Evolutionary conservation across 2,113 vertebrate species (phyloP).

Genomic region (Melanotaenia duboulayi): DNA sequence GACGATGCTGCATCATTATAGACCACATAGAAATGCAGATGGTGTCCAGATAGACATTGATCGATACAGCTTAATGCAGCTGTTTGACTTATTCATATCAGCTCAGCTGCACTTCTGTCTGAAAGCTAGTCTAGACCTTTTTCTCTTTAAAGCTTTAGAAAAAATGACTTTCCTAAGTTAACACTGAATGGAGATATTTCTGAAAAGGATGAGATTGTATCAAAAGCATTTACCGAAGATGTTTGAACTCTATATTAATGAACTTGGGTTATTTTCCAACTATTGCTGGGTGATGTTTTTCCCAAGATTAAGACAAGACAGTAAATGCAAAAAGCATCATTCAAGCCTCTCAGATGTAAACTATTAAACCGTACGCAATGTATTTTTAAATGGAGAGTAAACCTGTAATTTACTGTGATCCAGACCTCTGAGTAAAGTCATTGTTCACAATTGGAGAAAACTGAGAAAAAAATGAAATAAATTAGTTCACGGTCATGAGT

Average conservation of each 20-base stretch:
- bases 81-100: conserved; percentile 37
- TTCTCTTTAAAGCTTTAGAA: neutral
- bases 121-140: conserved; percentile 9
- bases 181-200: neutral
- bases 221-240: too few species aligned
- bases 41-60: conserved; percentile 43
- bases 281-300: conserved; percentile 1
- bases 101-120: neutral
- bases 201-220: too few species aligned
- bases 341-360: too few species aligned
- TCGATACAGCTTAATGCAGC: conserved; percentile 18
- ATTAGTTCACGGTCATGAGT: too few species aligned
- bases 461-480: too few species aligned
- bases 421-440: too few species aligned
- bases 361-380: neutral
- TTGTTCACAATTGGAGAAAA: too few species aligned
- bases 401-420: neutral
- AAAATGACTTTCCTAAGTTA: neutral
- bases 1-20: conserved; percentile 36
- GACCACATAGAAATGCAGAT: conserved; percentile 39
- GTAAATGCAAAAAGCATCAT: too few species aligned
- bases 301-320: neutral
- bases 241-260: too few species aligned
- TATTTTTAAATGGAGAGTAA: neutral
- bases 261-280: conserved; percentile 1